Evolutionary conservation across 2,797 vertebrate species (phyloP).

Genomic region (Sebastes kiyomatsui): DNA sequence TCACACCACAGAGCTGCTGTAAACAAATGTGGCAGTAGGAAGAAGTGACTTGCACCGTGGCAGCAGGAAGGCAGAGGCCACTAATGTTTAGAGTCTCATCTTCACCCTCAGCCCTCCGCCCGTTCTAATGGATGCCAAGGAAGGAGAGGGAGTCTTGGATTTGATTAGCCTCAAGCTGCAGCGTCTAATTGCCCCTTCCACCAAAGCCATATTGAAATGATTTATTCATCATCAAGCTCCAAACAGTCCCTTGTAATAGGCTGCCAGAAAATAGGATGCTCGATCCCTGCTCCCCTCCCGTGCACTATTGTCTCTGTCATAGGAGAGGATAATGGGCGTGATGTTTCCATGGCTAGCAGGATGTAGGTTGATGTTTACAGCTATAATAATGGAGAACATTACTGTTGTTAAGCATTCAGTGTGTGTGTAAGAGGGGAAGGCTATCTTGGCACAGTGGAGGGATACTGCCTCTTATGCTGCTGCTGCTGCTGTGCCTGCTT

Average conservation of each 20-base stretch:
- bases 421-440: conserved; percentile 25
- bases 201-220: conserved; percentile 82
- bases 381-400: conserved; percentile 55
- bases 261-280: conserved; percentile 66
- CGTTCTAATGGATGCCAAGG: conserved; percentile 67
- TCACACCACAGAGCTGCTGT: conserved; percentile 12
- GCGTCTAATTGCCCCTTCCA: conserved; percentile 77
- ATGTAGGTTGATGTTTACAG: conserved; percentile 67
- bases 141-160: conserved; percentile 64
- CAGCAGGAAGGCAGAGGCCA: conserved; percentile 56
- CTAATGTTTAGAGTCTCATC: conserved; percentile 67
- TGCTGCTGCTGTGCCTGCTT: conserved; percentile 5
- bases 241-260: conserved; percentile 70
- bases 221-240: conserved; percentile 79
- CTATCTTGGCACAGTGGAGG: conserved; percentile 17
- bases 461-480: conserved; percentile 14
- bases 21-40: conserved; percentile 50
- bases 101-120: conserved; percentile 41
- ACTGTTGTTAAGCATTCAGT: conserved; percentile 53
- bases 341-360: conserved; percentile 59
- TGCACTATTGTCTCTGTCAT: conserved; percentile 65
- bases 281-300: conserved; percentile 45
- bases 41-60: conserved; percentile 29
- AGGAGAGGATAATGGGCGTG: conserved; percentile 64
- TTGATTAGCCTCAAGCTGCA: conserved; percentile 81